Evolutionary conservation across 1,140 invertebrate genomes (phyloP).

Genomic region (Drosophila dunni): DNA sequence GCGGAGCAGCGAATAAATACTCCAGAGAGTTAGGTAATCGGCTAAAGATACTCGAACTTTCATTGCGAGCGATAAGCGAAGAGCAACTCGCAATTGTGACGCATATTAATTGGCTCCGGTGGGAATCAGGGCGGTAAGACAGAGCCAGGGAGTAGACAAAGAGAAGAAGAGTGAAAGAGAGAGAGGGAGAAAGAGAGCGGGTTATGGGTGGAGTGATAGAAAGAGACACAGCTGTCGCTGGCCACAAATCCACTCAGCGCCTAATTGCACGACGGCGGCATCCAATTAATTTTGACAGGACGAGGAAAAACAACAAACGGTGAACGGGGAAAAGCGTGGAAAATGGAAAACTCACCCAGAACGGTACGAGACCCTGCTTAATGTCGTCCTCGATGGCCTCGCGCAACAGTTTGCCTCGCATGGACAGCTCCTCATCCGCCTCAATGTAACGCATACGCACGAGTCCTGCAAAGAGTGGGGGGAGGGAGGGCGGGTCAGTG

Average conservation of each 20-base stretch:
- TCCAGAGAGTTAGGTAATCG: constrained; percentile 5
- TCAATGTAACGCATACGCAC: constrained; percentile 97
- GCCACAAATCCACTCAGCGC: constrained; percentile 48
- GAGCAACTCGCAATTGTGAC: constrained; percentile 19
- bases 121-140: constrained; percentile 51
- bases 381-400: constrained; percentile 93
- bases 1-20: not conserved
- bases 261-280: constrained; percentile 42
- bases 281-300: constrained; percentile 81
- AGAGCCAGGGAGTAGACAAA: not conserved
- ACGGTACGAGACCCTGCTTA: constrained; percentile 95
- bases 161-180: constrained; percentile 7
- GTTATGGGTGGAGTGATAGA: constrained; percentile 1
- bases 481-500: not conserved
- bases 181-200: not conserved
- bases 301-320: constrained; percentile 4
- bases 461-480: constrained; percentile 86
- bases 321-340: no score
- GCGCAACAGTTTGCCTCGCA: constrained; percentile 92
- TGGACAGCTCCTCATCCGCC: constrained; percentile 91
- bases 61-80: not conserved
- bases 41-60: not conserved
- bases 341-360: constrained; percentile 90
- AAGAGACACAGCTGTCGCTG: constrained; percentile 47
- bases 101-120: constrained; percentile 73